Evolutionary conservation across 2,113 vertebrate species (phyloP).

Genomic region (Tyrannus savana): DNA sequence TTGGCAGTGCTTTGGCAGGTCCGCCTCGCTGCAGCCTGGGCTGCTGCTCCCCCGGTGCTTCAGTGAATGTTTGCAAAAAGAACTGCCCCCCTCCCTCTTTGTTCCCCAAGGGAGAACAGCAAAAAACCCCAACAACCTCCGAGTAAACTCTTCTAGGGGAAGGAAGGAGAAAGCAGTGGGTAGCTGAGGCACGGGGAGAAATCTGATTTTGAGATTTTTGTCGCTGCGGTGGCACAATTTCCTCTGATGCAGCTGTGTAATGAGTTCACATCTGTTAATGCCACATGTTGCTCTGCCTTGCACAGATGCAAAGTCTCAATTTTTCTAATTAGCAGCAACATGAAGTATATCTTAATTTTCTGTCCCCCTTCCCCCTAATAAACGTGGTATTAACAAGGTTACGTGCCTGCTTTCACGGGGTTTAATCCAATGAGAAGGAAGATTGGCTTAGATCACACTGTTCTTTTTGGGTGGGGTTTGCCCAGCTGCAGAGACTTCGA

Average conservation of each 20-base stretch:
- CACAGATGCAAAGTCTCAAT: slow-evolving; percentile 84
- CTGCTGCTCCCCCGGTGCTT: not conserved
- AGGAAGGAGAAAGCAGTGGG: not conserved
- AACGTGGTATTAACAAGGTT: slow-evolving; percentile 84
- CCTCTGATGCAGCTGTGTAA: slow-evolving; percentile 80
- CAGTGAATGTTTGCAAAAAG: not conserved
- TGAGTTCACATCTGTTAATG: slow-evolving; percentile 82
- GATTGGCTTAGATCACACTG: slow-evolving; percentile 73
- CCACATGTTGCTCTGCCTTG: slow-evolving; percentile 81
- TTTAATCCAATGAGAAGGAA: slow-evolving; percentile 78
- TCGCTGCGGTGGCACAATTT: slow-evolving; percentile 52
- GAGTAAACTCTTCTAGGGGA: not conserved
- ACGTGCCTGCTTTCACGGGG: slow-evolving; percentile 70
- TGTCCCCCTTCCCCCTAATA: slow-evolving; percentile 81
- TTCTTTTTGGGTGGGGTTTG: slow-evolving; percentile 58
- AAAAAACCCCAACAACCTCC: not conserved
- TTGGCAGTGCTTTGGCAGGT: not conserved
- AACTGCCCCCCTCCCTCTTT: not conserved
- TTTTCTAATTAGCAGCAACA: slow-evolving; percentile 85
- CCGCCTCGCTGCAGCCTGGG: not conserved
- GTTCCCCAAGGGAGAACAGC: not conserved
- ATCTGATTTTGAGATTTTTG: slow-evolving; percentile 69
- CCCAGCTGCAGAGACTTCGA: not conserved
- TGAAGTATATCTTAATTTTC: slow-evolving; percentile 86
- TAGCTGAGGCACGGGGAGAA: slow-evolving; percentile 26